Evolutionary conservation across 1,140 invertebrate species (phyloP).

Genomic region (Papilio aristodemus): DNA sequence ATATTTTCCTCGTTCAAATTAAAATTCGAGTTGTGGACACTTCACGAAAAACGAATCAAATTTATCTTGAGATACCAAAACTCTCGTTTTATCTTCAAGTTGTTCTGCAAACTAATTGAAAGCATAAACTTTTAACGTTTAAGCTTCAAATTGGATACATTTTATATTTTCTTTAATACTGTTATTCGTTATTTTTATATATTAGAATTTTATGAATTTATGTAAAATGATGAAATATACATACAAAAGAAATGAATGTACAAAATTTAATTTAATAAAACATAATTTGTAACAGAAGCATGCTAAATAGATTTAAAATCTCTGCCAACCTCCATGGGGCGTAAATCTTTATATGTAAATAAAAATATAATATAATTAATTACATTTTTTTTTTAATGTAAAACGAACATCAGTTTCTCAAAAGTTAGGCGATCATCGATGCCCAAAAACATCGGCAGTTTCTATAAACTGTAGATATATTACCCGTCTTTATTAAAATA

Average conservation of each 20-base stretch:
- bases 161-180: neutral
- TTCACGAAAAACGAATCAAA: neutral
- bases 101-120: slow-evolving; percentile 13
- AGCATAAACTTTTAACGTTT: slow-evolving; percentile 18
- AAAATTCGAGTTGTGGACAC: neutral
- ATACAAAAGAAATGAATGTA: neutral
- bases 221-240: neutral
- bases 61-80: slow-evolving; percentile 2
- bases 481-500: too few relatives aligned
- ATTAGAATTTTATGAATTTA: neutral
- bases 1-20: neutral
- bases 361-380: too few relatives aligned
- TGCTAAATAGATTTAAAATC: too few relatives aligned
- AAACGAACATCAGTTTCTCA: too few relatives aligned
- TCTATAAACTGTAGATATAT: too few relatives aligned
- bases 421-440: too few relatives aligned
- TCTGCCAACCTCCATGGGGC: too few relatives aligned
- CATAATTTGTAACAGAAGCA: too few relatives aligned
- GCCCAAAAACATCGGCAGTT: too few relatives aligned
- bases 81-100: neutral
- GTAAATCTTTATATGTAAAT: too few relatives aligned
- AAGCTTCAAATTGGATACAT: neutral
- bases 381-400: too few relatives aligned
- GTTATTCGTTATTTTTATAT: neutral
- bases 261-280: neutral